Conservation (phyloP, 2,113 vertebrate species). For the Bostrychus sinensis region DNA sequence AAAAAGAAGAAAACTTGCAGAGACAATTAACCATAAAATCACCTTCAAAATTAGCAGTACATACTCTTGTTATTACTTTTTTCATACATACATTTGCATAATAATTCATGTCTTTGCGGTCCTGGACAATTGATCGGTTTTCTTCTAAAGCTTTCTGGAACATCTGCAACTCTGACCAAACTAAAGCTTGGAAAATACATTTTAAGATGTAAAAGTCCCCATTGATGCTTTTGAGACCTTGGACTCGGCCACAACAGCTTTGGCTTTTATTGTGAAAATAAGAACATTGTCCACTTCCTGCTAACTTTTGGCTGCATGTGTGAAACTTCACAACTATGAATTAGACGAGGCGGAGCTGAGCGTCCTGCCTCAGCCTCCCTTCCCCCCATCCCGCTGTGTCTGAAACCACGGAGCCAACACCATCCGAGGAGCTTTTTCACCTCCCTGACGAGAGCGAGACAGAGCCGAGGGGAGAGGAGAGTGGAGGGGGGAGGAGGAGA, state of each 20-base stretch:
- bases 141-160: too few relatives aligned
- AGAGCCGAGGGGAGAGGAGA: neutral
- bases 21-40: too few relatives aligned
- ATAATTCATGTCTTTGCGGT: too few relatives aligned
- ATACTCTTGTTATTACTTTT: too few relatives aligned
- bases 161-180: too few relatives aligned
- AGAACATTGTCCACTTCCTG: neutral
- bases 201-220: too few relatives aligned
- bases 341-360: constrained; percentile 80
- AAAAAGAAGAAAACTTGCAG: too few relatives aligned
- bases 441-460: constrained; percentile 45
- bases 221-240: neutral
- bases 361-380: constrained; percentile 54
- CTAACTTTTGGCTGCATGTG: neutral
- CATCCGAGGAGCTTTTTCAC: constrained; percentile 64
- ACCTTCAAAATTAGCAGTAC: too few relatives aligned
- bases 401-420: constrained; percentile 60
- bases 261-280: constrained; percentile 55
- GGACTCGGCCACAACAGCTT: neutral
- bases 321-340: constrained; percentile 19
- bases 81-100: too few relatives aligned
- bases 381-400: constrained; percentile 63
- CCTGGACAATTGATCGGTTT: too few relatives aligned
- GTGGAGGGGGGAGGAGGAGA: constrained; percentile 1
- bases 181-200: too few relatives aligned